Conservation (phyloP, 2,113 vertebrate genomes). For the Podarcis cretensis region DNA sequence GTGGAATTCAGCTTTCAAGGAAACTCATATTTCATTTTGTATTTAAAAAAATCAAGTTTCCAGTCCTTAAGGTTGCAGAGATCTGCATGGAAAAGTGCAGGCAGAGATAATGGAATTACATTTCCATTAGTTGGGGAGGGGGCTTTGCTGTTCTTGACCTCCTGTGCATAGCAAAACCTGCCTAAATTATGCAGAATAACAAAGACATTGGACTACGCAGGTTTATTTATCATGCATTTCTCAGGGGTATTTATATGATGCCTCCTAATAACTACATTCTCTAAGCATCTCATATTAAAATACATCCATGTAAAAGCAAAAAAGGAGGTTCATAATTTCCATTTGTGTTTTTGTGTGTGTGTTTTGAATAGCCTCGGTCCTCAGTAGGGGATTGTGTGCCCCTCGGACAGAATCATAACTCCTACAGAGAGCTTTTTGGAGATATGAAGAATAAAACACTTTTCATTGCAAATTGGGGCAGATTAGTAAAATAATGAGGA, state of each 20-base stretch:
- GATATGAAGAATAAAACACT: not conserved
- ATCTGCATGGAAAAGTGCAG: too few species aligned
- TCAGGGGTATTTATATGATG: not conserved
- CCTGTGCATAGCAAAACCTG: too few species aligned
- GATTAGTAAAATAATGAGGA: conserved; percentile 7
- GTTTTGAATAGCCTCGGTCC: not conserved
- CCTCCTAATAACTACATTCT: not conserved
- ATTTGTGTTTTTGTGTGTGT: too few species aligned
- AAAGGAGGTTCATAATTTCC: not conserved
- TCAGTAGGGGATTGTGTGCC: not conserved
- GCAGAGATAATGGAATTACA: too few species aligned
- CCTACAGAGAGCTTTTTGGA: not conserved
- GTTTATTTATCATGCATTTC: not conserved
- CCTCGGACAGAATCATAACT: not conserved
- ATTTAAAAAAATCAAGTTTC: too few species aligned
- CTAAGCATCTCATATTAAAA: not conserved
- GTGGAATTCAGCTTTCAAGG: too few species aligned
- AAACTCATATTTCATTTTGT: too few species aligned
- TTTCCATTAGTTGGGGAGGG: too few species aligned
- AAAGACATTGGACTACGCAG: not conserved
- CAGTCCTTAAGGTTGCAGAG: too few species aligned
- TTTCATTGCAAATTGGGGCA: not conserved
- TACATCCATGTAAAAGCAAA: not conserved
- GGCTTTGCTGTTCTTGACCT: too few species aligned
- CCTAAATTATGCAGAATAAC: too few species aligned